Percentiles rank a stretch among this genome's conserved stretches.
Conservation (phyloP, 2,797 vertebrate genomes). For the Ammospiza maritima region DNA sequence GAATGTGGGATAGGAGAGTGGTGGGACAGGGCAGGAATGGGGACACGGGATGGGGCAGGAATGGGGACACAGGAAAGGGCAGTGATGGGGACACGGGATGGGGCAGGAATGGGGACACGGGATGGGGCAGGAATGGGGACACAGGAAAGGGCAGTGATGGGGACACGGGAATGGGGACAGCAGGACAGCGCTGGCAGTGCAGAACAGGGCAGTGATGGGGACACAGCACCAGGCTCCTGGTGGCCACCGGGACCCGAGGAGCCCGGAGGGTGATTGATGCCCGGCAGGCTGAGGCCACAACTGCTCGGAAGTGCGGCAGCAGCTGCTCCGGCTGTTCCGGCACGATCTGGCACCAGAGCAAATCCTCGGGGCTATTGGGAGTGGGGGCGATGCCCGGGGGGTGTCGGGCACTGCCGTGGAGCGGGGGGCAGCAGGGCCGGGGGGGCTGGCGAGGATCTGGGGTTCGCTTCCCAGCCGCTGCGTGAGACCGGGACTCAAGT, state of each 20-base stretch:
- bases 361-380: fast-evolving
- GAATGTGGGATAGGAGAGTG: background rate
- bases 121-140: too few relatives aligned
- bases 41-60: too few relatives aligned
- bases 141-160: too few relatives aligned
- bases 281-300: background rate
- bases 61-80: too few relatives aligned
- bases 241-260: background rate
- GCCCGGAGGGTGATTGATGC: background rate
- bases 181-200: background rate
- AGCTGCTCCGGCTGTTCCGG: background rate
- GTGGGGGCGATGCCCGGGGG: background rate
- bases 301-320: fast-evolving
- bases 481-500: background rate
- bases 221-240: background rate
- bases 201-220: background rate
- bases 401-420: background rate
- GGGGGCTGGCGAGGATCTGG: background rate
- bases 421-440: too few relatives aligned
- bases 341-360: background rate
- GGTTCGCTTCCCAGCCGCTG: background rate
- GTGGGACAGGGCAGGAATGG: too few relatives aligned
- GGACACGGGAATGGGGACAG: fast-evolving
- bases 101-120: too few relatives aligned
- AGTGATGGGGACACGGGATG: too few relatives aligned